These are phyloP conservation scores for Macrochelys suwanniensis DNA, from an alignment of 2,797 vertebrate species.

Conservation along the genomic window DNA sequence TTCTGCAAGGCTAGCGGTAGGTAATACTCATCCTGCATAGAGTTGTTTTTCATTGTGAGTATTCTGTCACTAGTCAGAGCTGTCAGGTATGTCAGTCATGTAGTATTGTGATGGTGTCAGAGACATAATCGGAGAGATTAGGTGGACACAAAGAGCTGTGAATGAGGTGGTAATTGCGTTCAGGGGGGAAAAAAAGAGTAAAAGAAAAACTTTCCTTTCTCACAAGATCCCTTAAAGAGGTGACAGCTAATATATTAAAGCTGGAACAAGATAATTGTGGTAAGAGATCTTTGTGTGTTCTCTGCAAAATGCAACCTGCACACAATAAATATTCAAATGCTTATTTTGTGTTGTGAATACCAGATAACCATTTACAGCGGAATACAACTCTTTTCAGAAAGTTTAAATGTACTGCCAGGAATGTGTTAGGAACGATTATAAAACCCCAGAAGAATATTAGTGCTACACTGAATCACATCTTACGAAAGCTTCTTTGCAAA, in stretches of 20 bases:
- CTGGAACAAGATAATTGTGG: slow-evolving; percentile 83
- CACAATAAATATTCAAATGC: slow-evolving; percentile 83
- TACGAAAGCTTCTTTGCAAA: slow-evolving; percentile 75
- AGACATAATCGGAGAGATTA: slow-evolving; percentile 82
- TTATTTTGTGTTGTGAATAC: slow-evolving; percentile 78
- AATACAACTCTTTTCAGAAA: slow-evolving; percentile 74
- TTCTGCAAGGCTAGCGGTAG: slow-evolving; percentile 67
- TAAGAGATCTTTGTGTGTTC: slow-evolving; percentile 83
- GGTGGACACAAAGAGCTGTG: slow-evolving; percentile 81
- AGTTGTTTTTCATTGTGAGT: slow-evolving; percentile 74
- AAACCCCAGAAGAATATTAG: slow-evolving; percentile 71
- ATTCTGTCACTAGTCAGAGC: slow-evolving; percentile 79
- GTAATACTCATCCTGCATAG: slow-evolving; percentile 80
- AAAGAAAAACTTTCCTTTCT: slow-evolving; percentile 84
- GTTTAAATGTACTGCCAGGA: slow-evolving; percentile 68
- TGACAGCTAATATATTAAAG: slow-evolving; percentile 84
- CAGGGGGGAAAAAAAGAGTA: slow-evolving; percentile 79
- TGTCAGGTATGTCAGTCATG: slow-evolving; percentile 84
- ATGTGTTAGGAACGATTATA: slow-evolving; percentile 73
- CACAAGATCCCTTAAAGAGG: slow-evolving; percentile 81
- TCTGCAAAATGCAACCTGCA: slow-evolving; percentile 68
- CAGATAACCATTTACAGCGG: slow-evolving; percentile 76
- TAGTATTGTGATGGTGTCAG: slow-evolving; percentile 82
- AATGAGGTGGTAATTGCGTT: slow-evolving; percentile 82
- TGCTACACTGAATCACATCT: slow-evolving; percentile 67